phyloP scores from a whole-genome alignment of 2,113 vertebrate species.

The Zosterops japonicus region DNA sequence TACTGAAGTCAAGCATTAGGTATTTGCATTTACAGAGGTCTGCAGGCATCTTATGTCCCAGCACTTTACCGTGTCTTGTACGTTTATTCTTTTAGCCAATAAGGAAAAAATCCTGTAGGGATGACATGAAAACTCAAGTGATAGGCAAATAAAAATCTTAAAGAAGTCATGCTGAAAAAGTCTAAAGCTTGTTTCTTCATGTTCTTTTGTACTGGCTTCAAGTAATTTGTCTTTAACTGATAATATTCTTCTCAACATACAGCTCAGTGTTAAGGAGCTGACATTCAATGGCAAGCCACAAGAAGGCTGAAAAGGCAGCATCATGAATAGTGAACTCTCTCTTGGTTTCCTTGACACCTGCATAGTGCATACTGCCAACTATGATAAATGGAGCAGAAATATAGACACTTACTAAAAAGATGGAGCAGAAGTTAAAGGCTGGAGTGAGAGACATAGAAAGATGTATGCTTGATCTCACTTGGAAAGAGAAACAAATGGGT shows the following conservation, averaged over 20 bases:
- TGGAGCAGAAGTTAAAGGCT: constrained; percentile 57
- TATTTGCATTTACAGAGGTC: background rate
- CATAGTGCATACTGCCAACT: constrained; percentile 55
- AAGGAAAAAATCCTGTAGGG: background rate
- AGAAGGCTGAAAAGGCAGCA: constrained; percentile 22
- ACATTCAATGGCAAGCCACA: constrained; percentile 10
- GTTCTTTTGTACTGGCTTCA: background rate
- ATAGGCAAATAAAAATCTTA: background rate
- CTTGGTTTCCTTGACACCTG: constrained; percentile 63
- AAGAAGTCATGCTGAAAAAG: background rate
- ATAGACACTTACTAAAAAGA: constrained; percentile 61
- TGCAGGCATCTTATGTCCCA: background rate
- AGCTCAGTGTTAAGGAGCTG: constrained; percentile 16
- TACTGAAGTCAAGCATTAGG: background rate
- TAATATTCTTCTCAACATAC: constrained; percentile 21
- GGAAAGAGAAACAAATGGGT: constrained; percentile 62
- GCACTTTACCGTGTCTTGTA: background rate
- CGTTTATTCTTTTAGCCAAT: background rate
- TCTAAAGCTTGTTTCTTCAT: background rate
- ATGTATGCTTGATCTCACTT: constrained; percentile 60
- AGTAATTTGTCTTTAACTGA: constrained; percentile 36
- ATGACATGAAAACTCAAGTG: background rate
- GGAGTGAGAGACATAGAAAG: constrained; percentile 44
- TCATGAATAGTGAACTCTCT: constrained; percentile 55
- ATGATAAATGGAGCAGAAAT: constrained; percentile 74